Percentiles rank a stretch among this genome's conserved stretches.
These are phyloP conservation scores for Larimichthys polyactis DNA, from an alignment of 2,113 vertebrate species.

Conservation along the genomic window DNA sequence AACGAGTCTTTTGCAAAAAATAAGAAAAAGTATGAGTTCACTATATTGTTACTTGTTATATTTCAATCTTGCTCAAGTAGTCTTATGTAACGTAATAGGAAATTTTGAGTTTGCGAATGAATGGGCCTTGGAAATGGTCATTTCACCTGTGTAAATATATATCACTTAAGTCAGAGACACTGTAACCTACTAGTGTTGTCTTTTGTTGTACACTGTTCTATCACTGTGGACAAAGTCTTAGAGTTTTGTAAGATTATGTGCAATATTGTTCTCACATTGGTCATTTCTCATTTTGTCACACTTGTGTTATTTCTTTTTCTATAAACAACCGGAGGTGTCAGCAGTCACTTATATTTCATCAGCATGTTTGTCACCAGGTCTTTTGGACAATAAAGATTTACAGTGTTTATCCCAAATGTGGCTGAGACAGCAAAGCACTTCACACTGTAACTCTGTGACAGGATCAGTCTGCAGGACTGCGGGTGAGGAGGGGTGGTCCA, in stretches of 20 bases:
- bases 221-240: constrained; percentile 81
- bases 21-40: constrained; percentile 70
- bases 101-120: constrained; percentile 71
- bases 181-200: constrained; percentile 78
- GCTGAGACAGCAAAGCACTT: constrained; percentile 82
- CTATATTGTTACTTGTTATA: constrained; percentile 79
- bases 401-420: constrained; percentile 70
- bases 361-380: constrained; percentile 69
- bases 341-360: constrained; percentile 47
- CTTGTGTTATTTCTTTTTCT: constrained; percentile 21
- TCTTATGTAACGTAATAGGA: constrained; percentile 72
- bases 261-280: constrained; percentile 79
- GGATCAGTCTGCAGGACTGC: constrained; percentile 23
- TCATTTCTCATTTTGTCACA: constrained; percentile 37
- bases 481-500: background rate
- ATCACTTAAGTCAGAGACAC: constrained; percentile 75
- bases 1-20: constrained; percentile 72
- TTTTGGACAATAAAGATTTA: constrained; percentile 60
- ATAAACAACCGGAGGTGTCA: constrained; percentile 49
- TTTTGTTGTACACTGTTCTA: constrained; percentile 82
- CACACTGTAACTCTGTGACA: constrained; percentile 59
- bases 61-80: constrained; percentile 79
- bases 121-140: constrained; percentile 64
- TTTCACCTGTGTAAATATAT: constrained; percentile 79
- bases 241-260: constrained; percentile 81